phyloP scores from a whole-genome alignment of 2,888 invertebrate species.

The Leucophenga maculata region DNA sequence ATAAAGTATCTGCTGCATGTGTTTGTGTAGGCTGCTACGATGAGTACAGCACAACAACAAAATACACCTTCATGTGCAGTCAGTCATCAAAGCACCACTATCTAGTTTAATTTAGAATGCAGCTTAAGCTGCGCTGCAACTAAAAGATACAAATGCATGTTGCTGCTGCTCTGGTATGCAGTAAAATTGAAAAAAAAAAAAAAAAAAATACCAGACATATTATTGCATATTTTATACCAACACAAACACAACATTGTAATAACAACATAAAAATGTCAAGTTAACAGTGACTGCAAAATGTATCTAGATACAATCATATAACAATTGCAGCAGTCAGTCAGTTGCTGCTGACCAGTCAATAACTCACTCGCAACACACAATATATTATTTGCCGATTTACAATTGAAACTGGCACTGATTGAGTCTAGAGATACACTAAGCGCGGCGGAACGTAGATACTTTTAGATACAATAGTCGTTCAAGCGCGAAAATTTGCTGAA shows the following conservation, averaged over 20 bases:
- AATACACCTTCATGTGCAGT: neutral
- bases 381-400: conserved; percentile 14
- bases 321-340: too few species aligned
- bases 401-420: conserved; percentile 21
- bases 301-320: too few species aligned
- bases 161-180: neutral
- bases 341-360: conserved; percentile 2
- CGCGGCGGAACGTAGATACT: too few species aligned
- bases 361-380: conserved; percentile 6
- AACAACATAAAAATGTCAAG: neutral
- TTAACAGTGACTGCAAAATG: too few species aligned
- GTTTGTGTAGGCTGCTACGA: conserved; percentile 10
- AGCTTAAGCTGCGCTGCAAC: too few species aligned
- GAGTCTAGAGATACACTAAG: neutral
- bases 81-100: neutral
- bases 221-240: too few species aligned
- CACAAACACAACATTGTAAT: neutral
- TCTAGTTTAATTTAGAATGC: too few species aligned
- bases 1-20: conserved; percentile 2
- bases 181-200: too few species aligned
- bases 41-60: neutral
- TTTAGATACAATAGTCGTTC: too few species aligned
- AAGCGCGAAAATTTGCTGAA: conserved; percentile 6
- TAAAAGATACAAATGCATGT: too few species aligned
- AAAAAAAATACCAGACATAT: conserved; percentile 7